Percentiles rank a stretch among this genome's conserved stretches.
These are phyloP conservation scores for Tachystola acroxantha DNA, from an alignment of 2,888 invertebrate species.

Conservation along the genomic window DNA sequence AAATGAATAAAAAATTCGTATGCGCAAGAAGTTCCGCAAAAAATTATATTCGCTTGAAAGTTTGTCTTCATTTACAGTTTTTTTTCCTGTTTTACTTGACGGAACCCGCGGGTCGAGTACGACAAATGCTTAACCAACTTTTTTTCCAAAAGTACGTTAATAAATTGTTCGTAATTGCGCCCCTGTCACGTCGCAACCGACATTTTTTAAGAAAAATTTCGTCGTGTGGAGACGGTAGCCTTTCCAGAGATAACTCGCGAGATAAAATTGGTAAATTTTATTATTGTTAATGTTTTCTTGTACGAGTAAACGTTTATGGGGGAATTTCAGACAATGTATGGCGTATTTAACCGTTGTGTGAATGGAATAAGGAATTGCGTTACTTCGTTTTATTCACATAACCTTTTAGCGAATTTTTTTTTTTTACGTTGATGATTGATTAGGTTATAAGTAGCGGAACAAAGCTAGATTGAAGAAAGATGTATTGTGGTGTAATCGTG, in stretches of 20 bases:
- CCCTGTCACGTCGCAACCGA: conserved; percentile 31
- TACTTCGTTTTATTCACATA: conserved; percentile 1
- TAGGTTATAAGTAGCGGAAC: neutral
- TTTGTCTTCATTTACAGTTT: too few species aligned
- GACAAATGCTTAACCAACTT: neutral
- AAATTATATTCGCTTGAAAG: too few species aligned
- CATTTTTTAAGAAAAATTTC: conserved; percentile 12
- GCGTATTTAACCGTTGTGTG: conserved; percentile 5
- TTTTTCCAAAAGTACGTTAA: conserved; percentile 33
- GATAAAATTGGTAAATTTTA: conserved; percentile 33
- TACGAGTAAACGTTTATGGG: conserved; percentile 16
- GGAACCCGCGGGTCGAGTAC: neutral
- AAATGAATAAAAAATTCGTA: too few species aligned
- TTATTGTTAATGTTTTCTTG: conserved; percentile 22
- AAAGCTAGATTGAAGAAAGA: neutral
- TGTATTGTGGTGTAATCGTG: conserved; percentile 2
- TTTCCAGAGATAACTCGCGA: conserved; percentile 18
- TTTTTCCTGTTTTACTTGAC: neutral
- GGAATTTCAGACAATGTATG: conserved; percentile 24
- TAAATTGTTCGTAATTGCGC: conserved; percentile 62
- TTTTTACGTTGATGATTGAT: conserved; percentile 2
- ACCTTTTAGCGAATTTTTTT: conserved; percentile 1
- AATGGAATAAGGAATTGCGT: conserved; percentile 3
- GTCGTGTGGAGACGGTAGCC: conserved; percentile 17
- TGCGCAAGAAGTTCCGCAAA: too few species aligned